phyloP scores from a whole-genome alignment of 2,888 invertebrate genomes.

The Papilio protenor region DNA sequence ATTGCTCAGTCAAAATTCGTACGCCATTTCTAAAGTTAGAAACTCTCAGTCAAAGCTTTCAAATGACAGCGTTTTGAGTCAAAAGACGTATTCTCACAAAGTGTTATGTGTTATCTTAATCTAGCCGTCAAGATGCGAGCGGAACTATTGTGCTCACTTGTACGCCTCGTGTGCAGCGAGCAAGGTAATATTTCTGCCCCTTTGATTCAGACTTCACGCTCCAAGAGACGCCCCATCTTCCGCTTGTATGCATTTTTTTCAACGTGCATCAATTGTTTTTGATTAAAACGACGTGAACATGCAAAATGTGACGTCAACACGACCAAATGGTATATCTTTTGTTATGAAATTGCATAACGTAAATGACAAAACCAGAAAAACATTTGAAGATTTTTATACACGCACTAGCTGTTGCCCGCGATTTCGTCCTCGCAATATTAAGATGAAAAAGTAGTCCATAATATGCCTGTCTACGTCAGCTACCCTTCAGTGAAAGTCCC shows the following conservation, averaged over 20 bases:
- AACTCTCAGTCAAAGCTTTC: conserved; percentile 54
- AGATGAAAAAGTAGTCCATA: no score
- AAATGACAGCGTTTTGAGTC: conserved; percentile 56
- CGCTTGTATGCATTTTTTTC: conserved; percentile 54
- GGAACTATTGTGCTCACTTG: conserved; percentile 66
- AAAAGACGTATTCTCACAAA: conserved; percentile 59
- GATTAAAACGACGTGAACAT: conserved; percentile 51
- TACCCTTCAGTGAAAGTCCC: no score
- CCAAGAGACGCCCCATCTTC: conserved; percentile 54
- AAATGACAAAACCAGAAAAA: not conserved
- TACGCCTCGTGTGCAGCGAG: conserved; percentile 61
- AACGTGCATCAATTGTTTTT: conserved; percentile 58
- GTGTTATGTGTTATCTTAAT: conserved; percentile 74
- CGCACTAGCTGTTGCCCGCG: no score
- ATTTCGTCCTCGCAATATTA: no score
- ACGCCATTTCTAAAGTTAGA: conserved; percentile 63
- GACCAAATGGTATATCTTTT: conserved; percentile 4
- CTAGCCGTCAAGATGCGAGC: conserved; percentile 65
- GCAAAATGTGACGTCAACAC: conserved; percentile 42
- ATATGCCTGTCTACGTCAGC: no score
- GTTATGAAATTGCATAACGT: not conserved
- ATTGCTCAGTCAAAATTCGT: conserved; percentile 44
- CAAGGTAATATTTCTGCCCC: conserved; percentile 70
- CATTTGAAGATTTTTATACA: no score
- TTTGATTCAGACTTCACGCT: conserved; percentile 60